A percentile compares a stretch with the other conserved stretches of the same genome.
Evolutionary conservation across 1,140 invertebrate genomes (phyloP).

Genomic region (Hesperophylax magnus): DNA sequence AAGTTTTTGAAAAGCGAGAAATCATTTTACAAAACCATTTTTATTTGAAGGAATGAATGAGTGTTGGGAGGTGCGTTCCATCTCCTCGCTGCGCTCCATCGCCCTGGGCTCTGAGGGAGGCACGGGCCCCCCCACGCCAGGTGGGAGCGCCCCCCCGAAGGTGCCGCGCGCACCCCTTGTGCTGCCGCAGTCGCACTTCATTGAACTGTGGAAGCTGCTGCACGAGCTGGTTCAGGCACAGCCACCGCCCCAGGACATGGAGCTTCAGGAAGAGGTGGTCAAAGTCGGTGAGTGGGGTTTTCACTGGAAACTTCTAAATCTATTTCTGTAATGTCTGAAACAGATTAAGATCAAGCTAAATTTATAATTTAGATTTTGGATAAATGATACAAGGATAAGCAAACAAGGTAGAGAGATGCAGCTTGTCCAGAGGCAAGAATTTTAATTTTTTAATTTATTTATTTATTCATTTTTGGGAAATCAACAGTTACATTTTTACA

Average conservation of each 20-base stretch:
- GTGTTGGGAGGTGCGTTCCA: slow-evolving; percentile 53
- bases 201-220: slow-evolving; percentile 63
- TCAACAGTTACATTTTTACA: no score
- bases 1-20: no score
- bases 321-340: no score
- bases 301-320: no score
- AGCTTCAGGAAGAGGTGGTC: slow-evolving; percentile 63
- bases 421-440: no score
- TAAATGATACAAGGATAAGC: no score
- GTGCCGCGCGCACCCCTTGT: slow-evolving; percentile 39
- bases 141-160: slow-evolving; percentile 46
- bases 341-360: no score
- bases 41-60: background rate
- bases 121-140: slow-evolving; percentile 54
- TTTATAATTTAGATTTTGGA: no score
- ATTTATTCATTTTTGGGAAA: no score
- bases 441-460: no score
- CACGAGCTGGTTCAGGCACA: slow-evolving; percentile 63
- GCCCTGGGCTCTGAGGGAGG: slow-evolving; percentile 58
- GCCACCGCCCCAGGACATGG: slow-evolving; percentile 31
- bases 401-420: no score
- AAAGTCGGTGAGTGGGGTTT: slow-evolving; percentile 59
- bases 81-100: slow-evolving; percentile 60
- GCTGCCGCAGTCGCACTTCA: slow-evolving; percentile 64
- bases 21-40: background rate